Evolutionary conservation across 2,797 vertebrate genomes (phyloP), one percentile per base, ranked within the genome.

Genomic region (Sebastes dallii): DNA sequence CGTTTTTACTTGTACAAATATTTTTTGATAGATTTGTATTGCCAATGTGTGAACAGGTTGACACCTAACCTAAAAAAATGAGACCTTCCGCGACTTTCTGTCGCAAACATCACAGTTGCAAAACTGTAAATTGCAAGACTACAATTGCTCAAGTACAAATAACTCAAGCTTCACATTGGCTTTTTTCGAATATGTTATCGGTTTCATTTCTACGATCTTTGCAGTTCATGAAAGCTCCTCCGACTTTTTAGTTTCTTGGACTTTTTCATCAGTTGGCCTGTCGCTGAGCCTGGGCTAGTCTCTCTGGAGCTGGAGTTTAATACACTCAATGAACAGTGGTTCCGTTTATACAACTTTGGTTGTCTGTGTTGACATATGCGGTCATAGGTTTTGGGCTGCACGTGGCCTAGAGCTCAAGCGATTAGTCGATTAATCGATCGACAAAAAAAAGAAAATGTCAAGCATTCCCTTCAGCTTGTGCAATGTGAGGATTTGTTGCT

Each of bases 181-280:
- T 50, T 50, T 50, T 42, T 50, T 18, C 42, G 16, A 18, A 18
- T 50, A 50, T 20, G 7, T 50, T 18, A 46, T 46, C 3, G 6
- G 6, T 0, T 46, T 46, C 18, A 46, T 50, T 20, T 50, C 46
- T 18, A 0, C 2, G 7, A 50, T 18, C 18, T 20, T 0, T 2
- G 1, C 46, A 50, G 3, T 50, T 50, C 46, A 50, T 50, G 46
- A 50, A 50, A 50, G 18, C 46, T 10, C 42, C 46, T 18, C 16
- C 0, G 18, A 20, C 18, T 50, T 50, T 54, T 55, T 24, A 6
- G 22, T 12, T 55, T 55, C n/a, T 24, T 0, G n/a, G n/a, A 55
- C 54, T 58, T 58, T 27, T 58, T 25, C 55, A 58, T 58, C 54
- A 55, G 54, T 55, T 25, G 22, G 24, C 24, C 55, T 27, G 56